These are phyloP conservation scores for Loris lydekkerianus DNA, from an alignment of 2,797 vertebrate species.

Conservation along the genomic window DNA sequence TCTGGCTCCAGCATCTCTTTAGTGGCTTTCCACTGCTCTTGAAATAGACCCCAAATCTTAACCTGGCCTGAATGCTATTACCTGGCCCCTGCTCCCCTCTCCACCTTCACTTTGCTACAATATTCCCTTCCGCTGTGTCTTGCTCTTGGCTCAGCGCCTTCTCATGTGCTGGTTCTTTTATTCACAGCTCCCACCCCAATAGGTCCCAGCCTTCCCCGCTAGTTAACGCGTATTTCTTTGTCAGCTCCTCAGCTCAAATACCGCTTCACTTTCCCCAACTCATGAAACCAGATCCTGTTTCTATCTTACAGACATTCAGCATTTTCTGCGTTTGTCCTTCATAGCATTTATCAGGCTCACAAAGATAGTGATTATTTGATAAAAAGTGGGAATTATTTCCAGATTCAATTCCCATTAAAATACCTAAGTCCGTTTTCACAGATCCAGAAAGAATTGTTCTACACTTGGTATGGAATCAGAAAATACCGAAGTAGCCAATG, in stretches of 20 bases:
- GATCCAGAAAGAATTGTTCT: too few species aligned
- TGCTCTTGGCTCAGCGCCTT: neutral
- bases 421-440: too few species aligned
- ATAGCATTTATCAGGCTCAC: neutral
- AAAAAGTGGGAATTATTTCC: neutral
- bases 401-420: too few species aligned
- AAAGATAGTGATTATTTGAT: neutral
- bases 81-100: neutral
- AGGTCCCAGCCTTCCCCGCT: neutral
- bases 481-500: too few species aligned
- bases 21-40: neutral
- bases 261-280: neutral
- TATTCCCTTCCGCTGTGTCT: neutral
- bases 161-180: neutral
- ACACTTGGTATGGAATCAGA: too few species aligned
- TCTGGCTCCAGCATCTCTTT: neutral
- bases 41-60: neutral
- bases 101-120: neutral
- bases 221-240: neutral
- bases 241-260: neutral
- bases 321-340: neutral
- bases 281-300: neutral
- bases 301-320: neutral
- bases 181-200: accelerated
- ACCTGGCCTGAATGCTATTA: neutral